Evolutionary conservation across 2,888 invertebrate species (phyloP).

Genomic region (Campoplex capitator): DNA sequence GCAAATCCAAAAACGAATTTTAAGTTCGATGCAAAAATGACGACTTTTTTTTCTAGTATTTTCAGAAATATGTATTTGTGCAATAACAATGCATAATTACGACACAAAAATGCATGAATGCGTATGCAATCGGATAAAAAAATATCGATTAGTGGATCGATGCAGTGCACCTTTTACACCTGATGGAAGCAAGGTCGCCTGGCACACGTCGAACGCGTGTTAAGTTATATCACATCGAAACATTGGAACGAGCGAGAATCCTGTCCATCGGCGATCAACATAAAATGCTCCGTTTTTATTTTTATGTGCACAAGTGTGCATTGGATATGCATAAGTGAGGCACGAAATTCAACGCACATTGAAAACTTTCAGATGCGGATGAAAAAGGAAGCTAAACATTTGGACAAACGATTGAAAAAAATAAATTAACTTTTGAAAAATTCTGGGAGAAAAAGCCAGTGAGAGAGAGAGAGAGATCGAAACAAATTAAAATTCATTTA

Average conservation of each 20-base stretch:
- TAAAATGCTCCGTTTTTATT: constrained; percentile 15
- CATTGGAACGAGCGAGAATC: constrained; percentile 72
- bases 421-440: constrained; percentile 4
- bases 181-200: constrained; percentile 79
- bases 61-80: neutral
- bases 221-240: constrained; percentile 79
- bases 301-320: constrained; percentile 20
- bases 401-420: neutral
- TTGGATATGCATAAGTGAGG: neutral
- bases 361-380: neutral
- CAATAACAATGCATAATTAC: neutral
- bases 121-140: constrained; percentile 43
- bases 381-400: neutral
- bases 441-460: neutral
- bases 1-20: too few species aligned
- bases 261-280: constrained; percentile 74
- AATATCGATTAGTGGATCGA: constrained; percentile 51
- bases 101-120: constrained; percentile 9
- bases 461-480: neutral
- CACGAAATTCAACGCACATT: neutral
- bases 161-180: constrained; percentile 66
- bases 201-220: constrained; percentile 79
- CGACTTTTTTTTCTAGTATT: neutral
- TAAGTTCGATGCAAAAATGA: too few species aligned
- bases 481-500: neutral